Base-by-base conservation (phyloP, 2,888 invertebrate genomes). In the Aricia artaxerxes region DNA sequence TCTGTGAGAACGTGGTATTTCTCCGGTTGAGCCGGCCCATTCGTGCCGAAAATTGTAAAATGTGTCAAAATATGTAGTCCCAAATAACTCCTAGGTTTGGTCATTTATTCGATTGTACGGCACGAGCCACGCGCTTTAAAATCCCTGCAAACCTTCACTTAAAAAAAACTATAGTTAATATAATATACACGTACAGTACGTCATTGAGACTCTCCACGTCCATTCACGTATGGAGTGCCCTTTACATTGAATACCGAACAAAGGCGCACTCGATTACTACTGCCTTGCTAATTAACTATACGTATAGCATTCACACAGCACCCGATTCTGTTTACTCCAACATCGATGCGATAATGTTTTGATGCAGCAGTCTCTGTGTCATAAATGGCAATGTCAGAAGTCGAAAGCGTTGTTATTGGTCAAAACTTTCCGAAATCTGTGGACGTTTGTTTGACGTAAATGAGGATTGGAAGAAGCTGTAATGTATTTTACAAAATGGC, bases 231-330 rank as follows among this genome's bases (percentile, higher is more conserved):
- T 64, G 64, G 64, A 64, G 64, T 31, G 31, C 31, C 64, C 64
- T 64, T 61, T n/a, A 61, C 31, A 64, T 64, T 31, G 64, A 64
- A 64, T 31, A 31, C 64, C 24, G 64, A 64, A 64, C 64, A 64
- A 64, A 64, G 64, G 64, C 31, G 64, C 24, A 64, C 64, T 64
- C 64, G 64, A 64, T 64, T 61, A 64, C 9, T 64, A 31, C 64
- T 64, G 64, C 3, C 64, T 64, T 9, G 64, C 31, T 64, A 64
- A 64, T 64, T 64, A 64, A 64, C 64, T 64, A 64, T 64, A 64
- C 31, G 24, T n/a, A 57, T 57, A 57, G 9, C 16, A 61, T 24
- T 49, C 49, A 9, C 49, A 2, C 11, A 44, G 44, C 44, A 49
- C 24, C 24, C 7, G 61, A 31, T 64, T 57, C 57, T 16, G 57